Percentiles rank a stretch among this genome's conserved stretches.
phyloP scores from a whole-genome alignment of 2,797 vertebrate species.

The Heterohyrax brucei region DNA sequence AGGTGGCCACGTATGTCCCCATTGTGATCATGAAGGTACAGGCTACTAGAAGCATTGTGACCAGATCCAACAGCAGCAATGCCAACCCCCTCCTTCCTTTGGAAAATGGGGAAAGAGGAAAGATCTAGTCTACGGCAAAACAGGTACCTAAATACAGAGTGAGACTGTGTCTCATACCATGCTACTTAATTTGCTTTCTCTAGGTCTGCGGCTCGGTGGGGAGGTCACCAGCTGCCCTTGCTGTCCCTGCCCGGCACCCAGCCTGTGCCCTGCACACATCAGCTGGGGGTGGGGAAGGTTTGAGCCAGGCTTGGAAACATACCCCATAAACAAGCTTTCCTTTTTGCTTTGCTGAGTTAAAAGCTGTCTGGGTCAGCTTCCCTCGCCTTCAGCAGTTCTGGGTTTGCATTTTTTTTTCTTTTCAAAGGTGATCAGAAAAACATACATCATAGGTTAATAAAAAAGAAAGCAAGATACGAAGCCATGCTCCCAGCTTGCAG shows the following conservation, averaged over 20 bases:
- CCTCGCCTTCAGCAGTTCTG: background rate
- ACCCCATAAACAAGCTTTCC: conserved; percentile 1
- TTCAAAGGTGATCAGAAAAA: conserved; percentile 56
- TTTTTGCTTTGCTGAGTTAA: conserved; percentile 24
- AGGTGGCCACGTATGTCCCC: background rate
- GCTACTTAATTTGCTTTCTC: conserved; percentile 5
- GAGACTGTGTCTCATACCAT: background rate
- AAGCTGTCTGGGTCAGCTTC: background rate
- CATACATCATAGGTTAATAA: conserved; percentile 23
- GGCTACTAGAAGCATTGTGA: conserved; percentile 41
- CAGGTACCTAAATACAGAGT: conserved; percentile 6
- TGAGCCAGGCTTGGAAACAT: background rate
- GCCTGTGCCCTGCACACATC: background rate
- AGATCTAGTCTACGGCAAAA: background rate
- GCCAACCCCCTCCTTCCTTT: conserved; percentile 18
- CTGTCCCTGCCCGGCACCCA: background rate
- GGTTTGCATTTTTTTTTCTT: conserved; percentile 5
- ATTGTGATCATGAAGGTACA: background rate
- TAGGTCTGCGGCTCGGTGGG: background rate
- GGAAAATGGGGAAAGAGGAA: background rate
- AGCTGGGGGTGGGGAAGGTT: background rate
- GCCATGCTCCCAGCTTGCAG: conserved; percentile 28
- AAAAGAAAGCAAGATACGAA: background rate
- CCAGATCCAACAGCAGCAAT: no score
- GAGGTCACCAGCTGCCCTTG: background rate